Conservation (phyloP, 1,140 invertebrate species). For the Philotrypesis tridentata region DNA sequence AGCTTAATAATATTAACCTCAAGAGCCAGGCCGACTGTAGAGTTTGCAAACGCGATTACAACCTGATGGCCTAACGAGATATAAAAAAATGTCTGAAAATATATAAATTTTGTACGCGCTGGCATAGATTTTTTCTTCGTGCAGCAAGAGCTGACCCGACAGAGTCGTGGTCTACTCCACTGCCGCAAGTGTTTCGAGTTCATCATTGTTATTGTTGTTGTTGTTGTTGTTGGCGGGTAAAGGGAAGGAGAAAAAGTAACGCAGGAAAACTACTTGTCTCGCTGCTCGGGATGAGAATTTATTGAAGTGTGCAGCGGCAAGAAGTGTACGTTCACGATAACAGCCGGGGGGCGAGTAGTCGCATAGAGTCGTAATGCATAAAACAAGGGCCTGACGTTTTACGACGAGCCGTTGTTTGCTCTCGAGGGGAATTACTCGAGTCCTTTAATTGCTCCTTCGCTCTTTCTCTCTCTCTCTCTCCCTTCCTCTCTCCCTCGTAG, state of each 20-base stretch:
- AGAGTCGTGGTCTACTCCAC: no score
- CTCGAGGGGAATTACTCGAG: conserved; percentile 26
- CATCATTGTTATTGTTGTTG: neutral
- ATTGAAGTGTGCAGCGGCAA: conserved; percentile 3
- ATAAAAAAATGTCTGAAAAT: no score
- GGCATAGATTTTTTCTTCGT: no score
- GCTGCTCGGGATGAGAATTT: neutral
- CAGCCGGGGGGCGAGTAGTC: conserved; percentile 12
- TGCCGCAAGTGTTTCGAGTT: neutral
- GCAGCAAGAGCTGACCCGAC: no score
- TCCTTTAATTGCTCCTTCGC: conserved; percentile 44
- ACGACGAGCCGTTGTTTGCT: conserved; percentile 48
- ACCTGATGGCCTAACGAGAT: neutral
- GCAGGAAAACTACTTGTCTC: conserved; percentile 4
- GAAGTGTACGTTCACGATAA: neutral
- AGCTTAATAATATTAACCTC: conserved; percentile 19
- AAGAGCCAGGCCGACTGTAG: no score
- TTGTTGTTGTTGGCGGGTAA: neutral
- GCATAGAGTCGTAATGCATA: conserved; percentile 52
- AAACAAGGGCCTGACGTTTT: conserved; percentile 51
- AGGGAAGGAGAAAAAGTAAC: neutral
- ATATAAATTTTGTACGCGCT: no score
- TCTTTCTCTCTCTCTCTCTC: no score
- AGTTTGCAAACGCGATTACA: neutral
- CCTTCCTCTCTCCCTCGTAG: no score